Evolutionary conservation across 2,888 invertebrate genomes (phyloP).

Genomic region (Sphaerophoria rueppellii): DNA sequence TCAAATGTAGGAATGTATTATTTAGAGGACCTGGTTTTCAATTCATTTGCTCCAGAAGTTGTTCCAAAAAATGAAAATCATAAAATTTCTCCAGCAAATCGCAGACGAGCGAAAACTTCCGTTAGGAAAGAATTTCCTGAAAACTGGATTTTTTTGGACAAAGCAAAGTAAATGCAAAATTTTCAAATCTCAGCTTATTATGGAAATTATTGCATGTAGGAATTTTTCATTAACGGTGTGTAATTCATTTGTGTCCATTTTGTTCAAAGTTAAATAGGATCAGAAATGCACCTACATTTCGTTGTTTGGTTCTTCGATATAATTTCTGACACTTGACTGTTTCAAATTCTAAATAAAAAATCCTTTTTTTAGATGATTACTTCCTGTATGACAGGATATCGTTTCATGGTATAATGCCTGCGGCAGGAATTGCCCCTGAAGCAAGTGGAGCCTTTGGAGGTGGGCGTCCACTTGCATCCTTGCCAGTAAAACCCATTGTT

Average conservation of each 20-base stretch:
- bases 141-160: constrained; percentile 86
- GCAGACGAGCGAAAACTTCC: constrained; percentile 72
- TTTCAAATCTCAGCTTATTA: not conserved
- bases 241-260: not conserved
- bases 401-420: not conserved
- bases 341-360: too few relatives aligned
- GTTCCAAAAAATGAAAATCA: not conserved
- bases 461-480: not conserved
- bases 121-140: constrained; percentile 87
- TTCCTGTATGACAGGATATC: too few relatives aligned
- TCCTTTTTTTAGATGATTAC: too few relatives aligned
- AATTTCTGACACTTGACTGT: too few relatives aligned
- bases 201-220: not conserved
- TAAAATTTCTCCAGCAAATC: constrained; percentile 1
- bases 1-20: too few relatives aligned
- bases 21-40: too few relatives aligned
- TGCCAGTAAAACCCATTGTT: constrained; percentile 74
- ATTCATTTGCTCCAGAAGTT: not conserved
- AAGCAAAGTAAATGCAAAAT: constrained; percentile 75
- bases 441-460: not conserved
- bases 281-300: too few relatives aligned
- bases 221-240: not conserved
- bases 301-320: too few relatives aligned
- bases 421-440: not conserved
- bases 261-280: too few relatives aligned